Evolutionary conservation across 2,888 invertebrate species (phyloP), one percentile per base, ranked within the genome.

Genomic region (Anagyrus pseudococci): DNA sequence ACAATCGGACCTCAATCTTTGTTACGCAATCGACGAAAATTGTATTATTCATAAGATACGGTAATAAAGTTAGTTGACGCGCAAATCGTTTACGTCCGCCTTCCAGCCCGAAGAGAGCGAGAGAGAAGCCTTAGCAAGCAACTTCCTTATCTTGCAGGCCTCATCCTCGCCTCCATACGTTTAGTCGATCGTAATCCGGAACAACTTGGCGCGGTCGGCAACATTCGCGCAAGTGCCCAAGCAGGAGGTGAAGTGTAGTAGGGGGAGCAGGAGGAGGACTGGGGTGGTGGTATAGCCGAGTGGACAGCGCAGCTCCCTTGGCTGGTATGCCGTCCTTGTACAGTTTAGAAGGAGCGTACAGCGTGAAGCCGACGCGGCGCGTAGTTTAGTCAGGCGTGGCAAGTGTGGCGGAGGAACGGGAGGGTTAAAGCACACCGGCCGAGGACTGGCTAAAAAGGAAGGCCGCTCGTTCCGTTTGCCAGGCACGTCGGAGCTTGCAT

Each of bases 401-500:
- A 49, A 17, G 47, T 17, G 29, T 20, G 22, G 33, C 19, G 22
- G 10, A 23, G 37, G 44, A 10, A 1, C 1, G 49, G 41, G 8
- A 37, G 26, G 22, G 47, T 17, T 44, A 19, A n/a, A n/a, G n/a
- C n/a, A n/a, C n/a, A n/a, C n/a, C n/a, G n/a, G n/a, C n/a, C n/a
- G 41, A 41, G 19, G 48, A 58, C 49, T 40, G 40, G 37, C 49
- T n/a, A n/a, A n/a, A 20, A 15, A 46, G 48, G 23, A 37, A 37
- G 33, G 53, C 37, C 52, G 70, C 69, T 68, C 72, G 73, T 71
- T 78, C 75, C 73, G 79, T 74, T 78, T 79, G 79, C 80, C 72
- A 77, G 78, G 79, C 80, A 80, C 80, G 80, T 79, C 75, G 74
- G 67, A 67, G 67, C 69, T 70, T 69, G 58, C 66, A 69, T 62